phyloP scores from a whole-genome alignment of 2,888 invertebrate species.

The Eupithecia vulgata region DNA sequence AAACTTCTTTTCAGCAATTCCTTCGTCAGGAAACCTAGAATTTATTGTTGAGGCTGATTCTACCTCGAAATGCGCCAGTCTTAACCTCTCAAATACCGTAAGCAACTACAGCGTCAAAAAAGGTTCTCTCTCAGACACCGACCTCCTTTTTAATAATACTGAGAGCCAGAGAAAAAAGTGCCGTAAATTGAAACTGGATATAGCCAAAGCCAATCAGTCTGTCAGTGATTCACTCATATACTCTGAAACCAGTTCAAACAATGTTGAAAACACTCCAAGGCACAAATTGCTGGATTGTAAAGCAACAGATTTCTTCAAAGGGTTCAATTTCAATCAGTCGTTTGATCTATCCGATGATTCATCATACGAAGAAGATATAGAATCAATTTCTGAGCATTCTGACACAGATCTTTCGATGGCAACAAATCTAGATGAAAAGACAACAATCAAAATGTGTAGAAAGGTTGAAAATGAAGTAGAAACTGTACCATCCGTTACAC shows the following conservation, averaged over 20 bases:
- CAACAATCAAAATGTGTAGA: constrained; percentile 69
- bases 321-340: constrained; percentile 69
- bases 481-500: constrained; percentile 56
- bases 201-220: constrained; percentile 68
- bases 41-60: constrained; percentile 70
- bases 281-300: constrained; percentile 66
- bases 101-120: constrained; percentile 64
- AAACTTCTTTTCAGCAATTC: constrained; percentile 30
- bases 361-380: constrained; percentile 61
- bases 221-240: constrained; percentile 55
- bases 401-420: constrained; percentile 62
- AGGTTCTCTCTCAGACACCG: constrained; percentile 72
- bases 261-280: constrained; percentile 75
- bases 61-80: constrained; percentile 61
- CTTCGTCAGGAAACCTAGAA: constrained; percentile 47
- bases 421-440: constrained; percentile 49
- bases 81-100: constrained; percentile 60
- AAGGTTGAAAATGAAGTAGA: constrained; percentile 58
- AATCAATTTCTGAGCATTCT: constrained; percentile 68
- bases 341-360: constrained; percentile 69
- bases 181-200: constrained; percentile 69
- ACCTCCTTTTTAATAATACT: constrained; percentile 54
- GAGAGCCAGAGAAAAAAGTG: constrained; percentile 54
- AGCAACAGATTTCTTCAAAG: constrained; percentile 66
- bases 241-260: constrained; percentile 45